Evolutionary conservation across 2,797 vertebrate genomes (phyloP).

Genomic region (Halcyon chelicuti): DNA sequence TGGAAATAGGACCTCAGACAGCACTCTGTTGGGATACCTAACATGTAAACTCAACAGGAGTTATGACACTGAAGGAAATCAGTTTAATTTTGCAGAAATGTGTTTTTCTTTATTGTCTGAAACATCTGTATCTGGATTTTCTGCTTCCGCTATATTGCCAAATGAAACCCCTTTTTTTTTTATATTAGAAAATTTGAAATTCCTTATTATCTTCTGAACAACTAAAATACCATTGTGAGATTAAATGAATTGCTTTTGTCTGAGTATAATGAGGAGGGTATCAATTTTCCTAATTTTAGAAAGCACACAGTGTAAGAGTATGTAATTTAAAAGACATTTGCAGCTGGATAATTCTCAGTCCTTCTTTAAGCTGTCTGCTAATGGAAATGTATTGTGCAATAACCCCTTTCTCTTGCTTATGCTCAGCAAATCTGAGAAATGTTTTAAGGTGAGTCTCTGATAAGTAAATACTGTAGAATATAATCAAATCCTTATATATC

Average conservation of each 20-base stretch:
- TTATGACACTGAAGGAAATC: not conserved
- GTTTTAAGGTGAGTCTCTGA: not conserved
- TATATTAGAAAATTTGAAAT: not conserved
- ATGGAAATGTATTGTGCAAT: not conserved
- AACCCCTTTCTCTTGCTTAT: not conserved
- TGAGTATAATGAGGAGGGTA: not conserved
- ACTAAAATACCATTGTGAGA: not conserved
- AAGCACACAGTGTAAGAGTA: not conserved
- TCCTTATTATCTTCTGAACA: not conserved
- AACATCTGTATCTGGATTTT: not conserved
- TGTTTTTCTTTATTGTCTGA: not conserved
- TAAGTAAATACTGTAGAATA: not conserved
- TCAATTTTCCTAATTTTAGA: conserved; percentile 42
- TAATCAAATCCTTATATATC: not conserved
- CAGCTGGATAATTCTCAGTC: conserved; percentile 21
- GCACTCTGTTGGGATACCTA: not conserved
- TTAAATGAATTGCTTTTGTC: not conserved
- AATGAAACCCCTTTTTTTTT: not conserved
- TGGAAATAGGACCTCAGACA: not conserved
- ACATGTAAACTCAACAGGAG: not conserved
- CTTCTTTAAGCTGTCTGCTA: not conserved
- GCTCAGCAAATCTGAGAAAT: not conserved
- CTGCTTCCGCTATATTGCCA: not conserved
- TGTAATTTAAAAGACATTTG: conserved; percentile 64
- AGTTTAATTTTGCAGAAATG: not conserved